Evolutionary conservation across 2,113 vertebrate genomes (phyloP).

Genomic region (Hassar affinis): DNA sequence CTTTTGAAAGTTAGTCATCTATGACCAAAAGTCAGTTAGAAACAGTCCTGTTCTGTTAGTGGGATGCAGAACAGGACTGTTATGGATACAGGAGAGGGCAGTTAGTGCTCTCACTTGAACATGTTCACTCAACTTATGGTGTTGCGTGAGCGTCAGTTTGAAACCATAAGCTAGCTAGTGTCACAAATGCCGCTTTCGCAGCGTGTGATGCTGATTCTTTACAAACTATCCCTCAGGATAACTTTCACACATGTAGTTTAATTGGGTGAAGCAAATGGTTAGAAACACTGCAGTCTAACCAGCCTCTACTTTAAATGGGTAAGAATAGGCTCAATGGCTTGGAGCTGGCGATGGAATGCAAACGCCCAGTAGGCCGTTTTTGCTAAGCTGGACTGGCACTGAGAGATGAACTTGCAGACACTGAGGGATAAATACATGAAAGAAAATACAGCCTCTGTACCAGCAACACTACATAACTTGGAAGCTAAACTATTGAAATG

Average conservation of each 20-base stretch:
- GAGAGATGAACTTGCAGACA: not conserved
- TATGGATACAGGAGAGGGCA: not conserved
- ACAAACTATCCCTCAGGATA: not conserved
- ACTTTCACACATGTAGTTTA: not conserved
- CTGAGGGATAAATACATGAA: not conserved
- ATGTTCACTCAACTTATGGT: not conserved
- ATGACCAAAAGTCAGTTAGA: not conserved
- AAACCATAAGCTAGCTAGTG: not conserved
- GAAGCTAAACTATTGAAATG: not conserved
- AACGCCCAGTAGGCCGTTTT: not conserved
- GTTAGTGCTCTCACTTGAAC: not conserved
- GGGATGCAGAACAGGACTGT: not conserved
- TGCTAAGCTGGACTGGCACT: not conserved
- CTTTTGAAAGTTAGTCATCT: not conserved
- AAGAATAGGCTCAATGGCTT: not conserved
- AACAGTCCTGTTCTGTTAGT: not conserved
- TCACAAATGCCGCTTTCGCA: not conserved
- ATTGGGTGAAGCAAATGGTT: not conserved
- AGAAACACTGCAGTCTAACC: not conserved
- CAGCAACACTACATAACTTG: not conserved
- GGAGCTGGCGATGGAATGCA: slow-evolving; percentile 4
- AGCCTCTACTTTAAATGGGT: not conserved
- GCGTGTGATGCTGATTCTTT: not conserved
- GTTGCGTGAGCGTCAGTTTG: not conserved
- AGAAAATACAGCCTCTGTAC: not conserved